Evolutionary conservation across 2,888 invertebrate species (phyloP), one percentile per base, ranked within the genome.

Genomic region (Brenthis hecate): DNA sequence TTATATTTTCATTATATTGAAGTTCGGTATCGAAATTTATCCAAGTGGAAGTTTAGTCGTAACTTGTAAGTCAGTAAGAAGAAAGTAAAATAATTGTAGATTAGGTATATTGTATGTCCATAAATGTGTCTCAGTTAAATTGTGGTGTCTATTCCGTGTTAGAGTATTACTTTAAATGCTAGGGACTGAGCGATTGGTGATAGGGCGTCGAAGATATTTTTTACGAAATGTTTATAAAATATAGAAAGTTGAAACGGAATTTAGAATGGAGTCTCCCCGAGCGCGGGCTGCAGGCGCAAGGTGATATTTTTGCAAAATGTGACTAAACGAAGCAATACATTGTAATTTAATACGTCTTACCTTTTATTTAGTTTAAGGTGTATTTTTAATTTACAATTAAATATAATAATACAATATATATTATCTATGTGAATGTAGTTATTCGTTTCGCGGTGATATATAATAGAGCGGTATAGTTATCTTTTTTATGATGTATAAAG

Each of bases 321-420:
- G 94, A 95, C 94, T 94, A 92, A 95, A 94, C 93, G 93, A 95
- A 95, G 95, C 95, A 95, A 95, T 95, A 95, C 95, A 94, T 94
- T 94, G 94, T 95, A 95, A 94, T 94, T 94, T 94, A 91, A 92
- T 92, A 91, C 90, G 93, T 94, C 93, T 93, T 93, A 94, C 85
- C 89, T 88, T 90, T 89, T 89, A 90, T 90, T 89, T 91, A 89
- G 85, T 86, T 74, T 91, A 92, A 90, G 90, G 82, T 89, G 83
- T 89, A 87, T 90, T 89, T 82, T 88, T 88, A 87, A 85, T 90
- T 89, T 87, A 81, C 74, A 82, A 85, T 81, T 82, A 72, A 72
- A 70, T 81, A 74, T 74, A 76, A 75, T 81, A 81, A 84, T 84
- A 82, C 81, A 85, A 86, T 86, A 86, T 86, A 85, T 84, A 85